These are phyloP conservation scores for Drosophila algonquin DNA, from an alignment of 2,888 invertebrate species.

Conservation along the genomic window DNA sequence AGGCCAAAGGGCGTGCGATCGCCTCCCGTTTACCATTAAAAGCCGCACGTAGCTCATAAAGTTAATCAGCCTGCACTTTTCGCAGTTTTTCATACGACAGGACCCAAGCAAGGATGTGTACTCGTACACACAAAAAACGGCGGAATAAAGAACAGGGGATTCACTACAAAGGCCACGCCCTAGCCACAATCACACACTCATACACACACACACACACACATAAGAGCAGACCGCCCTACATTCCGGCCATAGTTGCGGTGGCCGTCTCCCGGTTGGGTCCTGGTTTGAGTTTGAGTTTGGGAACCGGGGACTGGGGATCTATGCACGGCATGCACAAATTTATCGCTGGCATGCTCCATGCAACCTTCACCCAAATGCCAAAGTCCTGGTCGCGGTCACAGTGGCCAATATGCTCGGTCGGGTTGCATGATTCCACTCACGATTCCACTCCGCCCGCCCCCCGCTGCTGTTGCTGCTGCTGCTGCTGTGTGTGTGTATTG, in stretches of 20 bases:
- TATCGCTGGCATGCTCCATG: constrained; percentile 72
- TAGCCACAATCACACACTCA: constrained; percentile 1
- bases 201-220: constrained; percentile 6
- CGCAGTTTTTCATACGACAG: constrained; percentile 32
- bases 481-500: constrained; percentile 25
- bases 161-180: constrained; percentile 42
- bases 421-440: constrained; percentile 29
- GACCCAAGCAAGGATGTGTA: constrained; percentile 1
- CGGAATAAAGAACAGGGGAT: constrained; percentile 9
- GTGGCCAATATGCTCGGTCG: constrained; percentile 72
- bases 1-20: constrained; percentile 46
- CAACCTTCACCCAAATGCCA: constrained; percentile 78
- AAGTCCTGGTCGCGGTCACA: constrained; percentile 49
- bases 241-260: constrained; percentile 68
- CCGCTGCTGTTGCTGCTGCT: background rate
- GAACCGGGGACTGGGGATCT: constrained; percentile 52
- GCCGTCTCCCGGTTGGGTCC: constrained; percentile 48
- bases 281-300: background rate
- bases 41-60: constrained; percentile 75
- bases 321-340: constrained; percentile 79
- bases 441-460: constrained; percentile 7
- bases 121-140: background rate
- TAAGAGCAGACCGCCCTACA: constrained; percentile 43
- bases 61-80: constrained; percentile 69
- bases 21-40: constrained; percentile 63